These are phyloP conservation scores for Endomychus coccineus DNA, from an alignment of 2,888 invertebrate species.

Conservation along the genomic window DNA sequence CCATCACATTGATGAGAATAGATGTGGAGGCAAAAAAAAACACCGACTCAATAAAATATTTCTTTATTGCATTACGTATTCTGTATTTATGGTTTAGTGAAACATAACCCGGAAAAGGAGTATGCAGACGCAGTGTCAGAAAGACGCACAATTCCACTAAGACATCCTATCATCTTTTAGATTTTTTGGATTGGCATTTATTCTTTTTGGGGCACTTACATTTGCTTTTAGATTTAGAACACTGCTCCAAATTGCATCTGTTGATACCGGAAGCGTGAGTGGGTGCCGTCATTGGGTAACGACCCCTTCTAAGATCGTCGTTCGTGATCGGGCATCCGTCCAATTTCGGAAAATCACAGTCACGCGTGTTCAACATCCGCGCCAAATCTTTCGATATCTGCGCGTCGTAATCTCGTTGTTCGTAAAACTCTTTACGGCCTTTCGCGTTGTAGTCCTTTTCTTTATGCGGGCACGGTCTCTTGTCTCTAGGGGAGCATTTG, in stretches of 20 bases:
- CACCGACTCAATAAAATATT: too few relatives aligned
- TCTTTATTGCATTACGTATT: too few relatives aligned
- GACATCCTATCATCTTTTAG: too few relatives aligned
- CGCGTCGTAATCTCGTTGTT: slow-evolving; percentile 2
- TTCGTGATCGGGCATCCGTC: slow-evolving; percentile 6
- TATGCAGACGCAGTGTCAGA: too few relatives aligned
- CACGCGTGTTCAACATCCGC: neutral
- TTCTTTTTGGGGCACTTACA: too few relatives aligned
- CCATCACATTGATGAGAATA: too few relatives aligned
- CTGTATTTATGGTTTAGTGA: too few relatives aligned
- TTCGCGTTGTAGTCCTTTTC: slow-evolving; percentile 8
- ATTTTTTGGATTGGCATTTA: too few relatives aligned
- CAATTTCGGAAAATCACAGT: neutral
- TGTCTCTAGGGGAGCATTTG: too few relatives aligned
- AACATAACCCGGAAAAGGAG: too few relatives aligned
- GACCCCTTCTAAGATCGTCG: slow-evolving; percentile 8
- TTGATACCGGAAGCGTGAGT: slow-evolving; percentile 4
- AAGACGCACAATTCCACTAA: too few relatives aligned
- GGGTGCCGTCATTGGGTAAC: slow-evolving; percentile 1
- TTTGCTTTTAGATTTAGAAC: slow-evolving; percentile 6
- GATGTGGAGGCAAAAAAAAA: too few relatives aligned
- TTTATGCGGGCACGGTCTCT: slow-evolving; percentile 1
- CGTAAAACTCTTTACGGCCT: neutral
- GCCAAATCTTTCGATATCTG: neutral
- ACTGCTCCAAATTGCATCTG: slow-evolving; percentile 10